phyloP scores from a whole-genome alignment of 2,797 vertebrate species.

The Channallabes apus region DNA sequence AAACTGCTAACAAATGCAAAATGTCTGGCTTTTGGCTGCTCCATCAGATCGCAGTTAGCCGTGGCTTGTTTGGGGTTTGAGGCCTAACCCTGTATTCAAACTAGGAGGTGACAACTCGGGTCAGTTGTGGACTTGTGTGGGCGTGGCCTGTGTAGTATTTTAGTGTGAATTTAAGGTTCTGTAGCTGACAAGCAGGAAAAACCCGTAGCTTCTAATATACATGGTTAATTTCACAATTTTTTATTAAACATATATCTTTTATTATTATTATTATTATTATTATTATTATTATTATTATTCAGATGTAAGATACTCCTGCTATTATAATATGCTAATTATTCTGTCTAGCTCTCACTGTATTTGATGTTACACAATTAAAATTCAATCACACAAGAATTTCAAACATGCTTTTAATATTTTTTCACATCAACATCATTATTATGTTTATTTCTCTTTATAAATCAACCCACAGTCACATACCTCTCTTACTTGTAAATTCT shows the following conservation, averaged over 20 bases:
- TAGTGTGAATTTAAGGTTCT: background rate
- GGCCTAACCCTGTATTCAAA: too few relatives aligned
- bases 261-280: background rate
- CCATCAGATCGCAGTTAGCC: too few relatives aligned
- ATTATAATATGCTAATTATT: background rate
- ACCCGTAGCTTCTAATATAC: too few relatives aligned
- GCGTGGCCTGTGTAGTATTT: background rate
- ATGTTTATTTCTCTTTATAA: background rate
- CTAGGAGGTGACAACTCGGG: too few relatives aligned
- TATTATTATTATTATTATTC: background rate
- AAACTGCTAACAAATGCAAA: too few relatives aligned
- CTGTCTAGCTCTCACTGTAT: background rate
- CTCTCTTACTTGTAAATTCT: background rate
- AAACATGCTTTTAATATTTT: constrained; percentile 11
- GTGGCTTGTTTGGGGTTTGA: too few relatives aligned
- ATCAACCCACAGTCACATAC: constrained; percentile 34
- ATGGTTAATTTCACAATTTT: background rate
- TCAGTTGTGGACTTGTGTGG: too few relatives aligned
- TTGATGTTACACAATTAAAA: background rate
- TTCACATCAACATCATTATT: constrained; percentile 15
- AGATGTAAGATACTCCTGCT: background rate
- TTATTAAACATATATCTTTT: background rate
- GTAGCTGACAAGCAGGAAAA: background rate
- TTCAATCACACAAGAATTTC: background rate
- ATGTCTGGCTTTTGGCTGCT: too few relatives aligned